Percentiles rank a stretch among this genome's conserved stretches.
Conservation (phyloP, 2,888 invertebrate genomes). For the Periphyllus acericola region DNA sequence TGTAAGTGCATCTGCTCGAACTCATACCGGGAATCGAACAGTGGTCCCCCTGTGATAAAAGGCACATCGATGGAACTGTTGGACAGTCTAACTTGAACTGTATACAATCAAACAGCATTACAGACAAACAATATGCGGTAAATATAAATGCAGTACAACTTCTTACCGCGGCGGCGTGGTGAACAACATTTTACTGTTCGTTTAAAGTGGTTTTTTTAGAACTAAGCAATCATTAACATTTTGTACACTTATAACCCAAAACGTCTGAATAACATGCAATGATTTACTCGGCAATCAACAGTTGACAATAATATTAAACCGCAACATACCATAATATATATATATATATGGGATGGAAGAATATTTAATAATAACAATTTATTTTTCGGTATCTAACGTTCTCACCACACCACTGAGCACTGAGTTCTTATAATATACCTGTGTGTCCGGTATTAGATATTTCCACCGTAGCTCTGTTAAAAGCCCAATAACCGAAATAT, state of each 20-base stretch:
- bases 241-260: too few species aligned
- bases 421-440: background rate
- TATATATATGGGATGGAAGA: too few species aligned
- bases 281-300: too few species aligned
- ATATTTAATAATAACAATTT: background rate
- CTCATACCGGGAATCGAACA: constrained; percentile 70
- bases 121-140: background rate
- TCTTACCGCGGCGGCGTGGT: background rate
- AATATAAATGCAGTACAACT: background rate
- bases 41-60: constrained; percentile 63
- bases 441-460: constrained; percentile 48
- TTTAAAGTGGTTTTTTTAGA: background rate
- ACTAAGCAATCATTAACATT: background rate
- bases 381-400: background rate
- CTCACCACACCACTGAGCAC: background rate
- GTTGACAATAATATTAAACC: too few species aligned
- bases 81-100: constrained; percentile 2
- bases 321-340: too few species aligned
- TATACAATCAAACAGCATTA: background rate
- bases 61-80: background rate
- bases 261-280: too few species aligned
- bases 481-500: constrained; percentile 17
- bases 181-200: background rate
- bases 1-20: constrained; percentile 78
- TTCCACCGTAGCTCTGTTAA: background rate